These are phyloP conservation scores for Pithys albifrons DNA, from an alignment of 2,113 vertebrate genomes.

Conservation along the genomic window DNA sequence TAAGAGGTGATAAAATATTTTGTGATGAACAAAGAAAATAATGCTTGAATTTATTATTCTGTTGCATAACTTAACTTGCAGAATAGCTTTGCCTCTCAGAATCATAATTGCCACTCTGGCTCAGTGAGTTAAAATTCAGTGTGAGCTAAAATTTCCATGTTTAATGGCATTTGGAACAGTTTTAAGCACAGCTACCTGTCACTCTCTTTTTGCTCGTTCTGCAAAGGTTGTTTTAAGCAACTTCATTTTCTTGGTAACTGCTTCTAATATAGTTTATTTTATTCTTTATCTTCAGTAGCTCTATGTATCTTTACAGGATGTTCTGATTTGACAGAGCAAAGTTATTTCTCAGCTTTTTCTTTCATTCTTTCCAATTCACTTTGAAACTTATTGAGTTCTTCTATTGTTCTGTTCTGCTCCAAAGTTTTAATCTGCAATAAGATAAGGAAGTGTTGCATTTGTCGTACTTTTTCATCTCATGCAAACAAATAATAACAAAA, in stretches of 20 bases:
- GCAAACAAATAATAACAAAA: background rate
- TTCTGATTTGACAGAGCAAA: conserved; percentile 76
- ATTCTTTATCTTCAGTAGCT: conserved; percentile 77
- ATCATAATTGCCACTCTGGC: background rate
- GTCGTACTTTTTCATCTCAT: background rate
- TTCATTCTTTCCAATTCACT: conserved; percentile 82
- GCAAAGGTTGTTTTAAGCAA: conserved; percentile 79
- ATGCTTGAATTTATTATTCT: background rate
- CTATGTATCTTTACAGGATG: conserved; percentile 72
- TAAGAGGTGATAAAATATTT: background rate
- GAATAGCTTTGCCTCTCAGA: background rate
- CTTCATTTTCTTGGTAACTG: conserved; percentile 68
- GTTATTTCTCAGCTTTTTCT: conserved; percentile 77
- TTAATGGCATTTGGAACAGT: background rate
- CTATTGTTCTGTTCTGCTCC: conserved; percentile 84
- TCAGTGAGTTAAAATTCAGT: background rate
- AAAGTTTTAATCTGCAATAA: conserved; percentile 81
- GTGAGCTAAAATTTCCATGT: background rate
- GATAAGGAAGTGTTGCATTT: background rate
- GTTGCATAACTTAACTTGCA: background rate
- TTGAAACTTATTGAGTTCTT: conserved; percentile 82
- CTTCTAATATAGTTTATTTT: conserved; percentile 63
- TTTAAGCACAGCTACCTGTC: conserved; percentile 73
- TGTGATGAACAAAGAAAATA: background rate
- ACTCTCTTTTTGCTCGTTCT: conserved; percentile 82